Evolutionary conservation across 2,888 invertebrate genomes (phyloP), one percentile per base, ranked within the genome.

Genomic region (Meta bourneti): DNA sequence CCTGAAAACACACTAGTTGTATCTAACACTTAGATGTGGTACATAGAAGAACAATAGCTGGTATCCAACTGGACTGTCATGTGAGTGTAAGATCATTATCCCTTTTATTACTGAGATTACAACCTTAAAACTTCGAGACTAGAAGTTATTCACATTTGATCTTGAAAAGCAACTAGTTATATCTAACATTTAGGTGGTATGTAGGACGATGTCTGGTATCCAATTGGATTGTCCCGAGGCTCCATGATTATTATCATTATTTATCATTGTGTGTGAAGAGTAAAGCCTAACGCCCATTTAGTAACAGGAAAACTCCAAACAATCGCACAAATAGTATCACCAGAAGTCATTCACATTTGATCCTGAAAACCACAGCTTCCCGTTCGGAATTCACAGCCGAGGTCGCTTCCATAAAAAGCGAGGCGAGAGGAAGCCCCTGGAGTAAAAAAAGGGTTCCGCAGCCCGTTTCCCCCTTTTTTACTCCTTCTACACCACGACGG

Each of bases 341-440:
- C 70, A 74, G n/a, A 61, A 84, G 84, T 87, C 87, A 87, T 87
- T 87, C 87, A 87, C 87, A 87, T 87, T 87, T 87, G 79, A 87
- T 87, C 87, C 71, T 87, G 87, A 86, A 86, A 78, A 78, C 19
- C 69, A 51, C 61, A 87, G 70, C 79, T 49, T 52, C 52, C 49
- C 52, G 61, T 20, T 34, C 69, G 69, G 74, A 86, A 78, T 86
- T 20, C 71, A 70, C 87, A 71, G 71, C 71, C 71, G 69, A 86
- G 86, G 86, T 86, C 86, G 86, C 87, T 72, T 80, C 61, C 84
- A 84, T 75, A 79, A 87, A 87, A 87, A 79, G 20, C 52, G 13
- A 51, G 19, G 61, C 82, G 75, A 82, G 52, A 89, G 89, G 89
- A 89, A 89, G 54, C 80, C 72, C 75, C 83, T 49, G 51, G 19